Evolutionary conservation across 2,113 vertebrate species (phyloP), one percentile per base, ranked within the genome.

Genomic region (Plecotus auritus): DNA sequence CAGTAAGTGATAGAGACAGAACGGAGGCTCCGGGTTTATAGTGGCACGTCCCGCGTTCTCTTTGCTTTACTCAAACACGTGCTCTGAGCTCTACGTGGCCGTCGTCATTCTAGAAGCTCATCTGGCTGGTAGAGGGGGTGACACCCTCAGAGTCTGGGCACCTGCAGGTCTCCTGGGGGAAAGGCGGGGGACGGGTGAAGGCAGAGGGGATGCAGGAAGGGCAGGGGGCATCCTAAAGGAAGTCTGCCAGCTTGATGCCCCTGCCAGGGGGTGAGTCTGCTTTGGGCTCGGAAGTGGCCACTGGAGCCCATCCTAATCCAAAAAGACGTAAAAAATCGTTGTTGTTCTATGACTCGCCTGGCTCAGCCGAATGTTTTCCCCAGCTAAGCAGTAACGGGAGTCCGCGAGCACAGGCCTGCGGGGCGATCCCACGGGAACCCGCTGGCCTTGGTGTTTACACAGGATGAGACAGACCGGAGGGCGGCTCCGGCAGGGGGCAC

Each of bases 321-420:
- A 59, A 77, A 93, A 77, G 59, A 2, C 35, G 35, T 67, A 0
- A 20, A 66, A 49, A 54, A 59, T n/a, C 35, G 13, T 42, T 66
- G 5, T 42, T 90, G 30, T 78, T 91, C 47, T 61, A 56, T 83
- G 89, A 85, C 64, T 89, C 78, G 69, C 67, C 85, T 40, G 30
- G 77, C 35, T 45, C 67, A 30, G 26, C 20, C 8, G 37, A 70
- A 12, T 90, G 49, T 94, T 94, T 88, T 88, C 35, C 91, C 77
- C 51, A 51, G 83, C 82, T 78, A 49, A 96, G 88, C 51, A 88
- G 23, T 64, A 47, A 95, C 61, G 69, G 85, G 64, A 86, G 94
- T 59, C 22, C 28, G 51, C 22, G 85, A 88, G 74, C 47, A 20
- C 13, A 82, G 18, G 77, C 85, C 78, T 82, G 5, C 56, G 56